Base-by-base conservation (phyloP, 2,797 vertebrate species). In the Tapera naevia region DNA sequence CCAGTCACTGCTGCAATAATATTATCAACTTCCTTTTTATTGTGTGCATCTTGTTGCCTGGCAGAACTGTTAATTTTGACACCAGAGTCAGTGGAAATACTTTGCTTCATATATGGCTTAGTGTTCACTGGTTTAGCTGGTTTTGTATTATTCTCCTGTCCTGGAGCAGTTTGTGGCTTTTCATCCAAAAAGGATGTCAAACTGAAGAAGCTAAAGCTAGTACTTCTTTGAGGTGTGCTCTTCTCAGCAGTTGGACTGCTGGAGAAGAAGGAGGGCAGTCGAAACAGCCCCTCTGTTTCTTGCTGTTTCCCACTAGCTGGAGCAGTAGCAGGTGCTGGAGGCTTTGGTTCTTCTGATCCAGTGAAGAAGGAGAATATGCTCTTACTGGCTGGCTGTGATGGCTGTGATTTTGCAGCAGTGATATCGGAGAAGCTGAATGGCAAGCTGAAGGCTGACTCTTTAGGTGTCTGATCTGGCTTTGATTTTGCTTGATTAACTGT, bases 301-400 rank as follows among this genome's bases (percentile, higher is more conserved):
- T 97, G 93, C 58, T 96, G 97, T 88, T 90, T 97, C 90, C 82
- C 80, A 51, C 58, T 64, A 76, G 96, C 93, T 74, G 90, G 70
- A 92, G 85, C 10, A 67, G 86, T 4, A 56, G 82, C 28, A 71
- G 95, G 73, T 58, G 86, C 64, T 72, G 94, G 86, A 28, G 96
- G 76, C 28, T 96, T 93, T 89, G 95, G 69, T 61, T 98, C 97
- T 10, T 97, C 95, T 43, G 98, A 95, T 83, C 96, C 97, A 92
- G 97, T 98, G 96, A 99, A 98, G 88, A 99, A 98, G 62, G 99
- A 98, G 73, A 99, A 97, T 88, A 99, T 87, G 97, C 97, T 98
- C 96, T 97, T 98, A 89, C 97, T 96, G 54, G 97, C 65, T 33
- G 97, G 84, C 96, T 96, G 91, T 2, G 97, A 79, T 67, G 90